Base-by-base conservation (phyloP, 1,140 invertebrate species). In the Caerostris extrusa region DNA sequence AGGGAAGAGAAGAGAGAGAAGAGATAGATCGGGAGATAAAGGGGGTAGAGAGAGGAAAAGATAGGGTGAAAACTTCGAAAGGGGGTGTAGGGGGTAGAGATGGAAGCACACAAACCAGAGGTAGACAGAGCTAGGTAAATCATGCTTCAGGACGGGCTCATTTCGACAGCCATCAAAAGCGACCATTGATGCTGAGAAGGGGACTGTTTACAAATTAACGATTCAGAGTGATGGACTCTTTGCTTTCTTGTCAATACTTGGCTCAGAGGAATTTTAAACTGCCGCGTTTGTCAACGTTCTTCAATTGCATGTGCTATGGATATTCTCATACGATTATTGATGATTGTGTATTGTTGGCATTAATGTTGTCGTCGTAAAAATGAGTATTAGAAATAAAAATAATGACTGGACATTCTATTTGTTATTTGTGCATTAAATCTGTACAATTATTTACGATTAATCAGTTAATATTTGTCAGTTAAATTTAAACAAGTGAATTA, bases 91-190 rank as follows among this genome's bases (percentile, higher is more conserved):
- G n/a, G 61, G n/a, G 64, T 61, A 8, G 81, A 34, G 17, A 12
- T 61, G 58, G 55, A 34, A 61, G 85, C 17, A 85, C 57, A 87
- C 57, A 87, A 60, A 60, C 85, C 56, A 60, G 64, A 92, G 58
- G 82, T 93, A 93, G 81, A 87, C 83, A 71, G 64, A 58, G 67
- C 86, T 87, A 93, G 92, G 92, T 93, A 93, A 93, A 93, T 93
- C 92, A 93, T 93, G 85, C 86, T 88, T 89, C 92, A 82, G 64
- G 86, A 88, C 86, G 85, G 83, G 64, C 92, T 93, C 92, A 93
- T 93, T 93, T 93, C 92, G 92, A 93, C 92, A 89, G 86, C 92
- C 92, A 93, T 93, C 85, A 88, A 89, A 93, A 17, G 83, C 91
- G 81, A 53, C 90, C 82, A 92, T 67, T 57, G 60, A 34, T n/a